Evolutionary conservation across 2,888 invertebrate species (phyloP).

Genomic region (Chromoteleia sp.): DNA sequence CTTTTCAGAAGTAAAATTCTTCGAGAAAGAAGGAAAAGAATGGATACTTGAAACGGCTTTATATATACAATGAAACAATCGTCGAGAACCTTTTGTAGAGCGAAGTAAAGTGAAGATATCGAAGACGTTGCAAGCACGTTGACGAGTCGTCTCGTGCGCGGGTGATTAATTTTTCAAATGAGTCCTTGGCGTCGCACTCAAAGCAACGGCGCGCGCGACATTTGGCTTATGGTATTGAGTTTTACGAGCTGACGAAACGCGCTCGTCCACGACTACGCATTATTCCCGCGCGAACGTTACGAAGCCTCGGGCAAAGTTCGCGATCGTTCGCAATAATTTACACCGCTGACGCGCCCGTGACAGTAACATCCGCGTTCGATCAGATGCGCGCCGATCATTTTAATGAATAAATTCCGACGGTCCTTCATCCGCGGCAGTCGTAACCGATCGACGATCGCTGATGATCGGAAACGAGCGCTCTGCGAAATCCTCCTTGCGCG

Average conservation of each 20-base stretch:
- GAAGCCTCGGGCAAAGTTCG: slow-evolving; percentile 65
- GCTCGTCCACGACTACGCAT: slow-evolving; percentile 40
- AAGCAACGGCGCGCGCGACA: slow-evolving; percentile 43
- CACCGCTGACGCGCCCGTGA: slow-evolving; percentile 47
- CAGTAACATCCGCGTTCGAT: slow-evolving; percentile 63
- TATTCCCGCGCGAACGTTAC: slow-evolving; percentile 60
- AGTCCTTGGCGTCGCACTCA: slow-evolving; percentile 31
- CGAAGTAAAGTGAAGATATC: slow-evolving; percentile 35
- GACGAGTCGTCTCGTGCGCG: slow-evolving; percentile 34
- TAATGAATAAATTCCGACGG: slow-evolving; percentile 68
- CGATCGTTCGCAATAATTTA: slow-evolving; percentile 64
- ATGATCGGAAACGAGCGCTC: neutral
- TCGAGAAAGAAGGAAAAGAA: too few relatives aligned
- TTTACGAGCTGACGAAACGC: slow-evolving; percentile 64
- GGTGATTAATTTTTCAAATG: slow-evolving; percentile 59
- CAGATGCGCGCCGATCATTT: slow-evolving; percentile 57
- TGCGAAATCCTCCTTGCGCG: neutral
- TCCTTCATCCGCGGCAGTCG: slow-evolving; percentile 11
- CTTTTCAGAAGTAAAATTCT: too few relatives aligned
- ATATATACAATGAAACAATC: too few relatives aligned
- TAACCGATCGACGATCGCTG: neutral
- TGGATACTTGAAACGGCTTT: too few relatives aligned
- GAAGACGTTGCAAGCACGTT: slow-evolving; percentile 17
- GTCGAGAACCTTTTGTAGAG: neutral
- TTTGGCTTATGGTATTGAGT: slow-evolving; percentile 49